Evolutionary conservation across 2,888 invertebrate species (phyloP).

Genomic region (Ptychoptera contaminata): DNA sequence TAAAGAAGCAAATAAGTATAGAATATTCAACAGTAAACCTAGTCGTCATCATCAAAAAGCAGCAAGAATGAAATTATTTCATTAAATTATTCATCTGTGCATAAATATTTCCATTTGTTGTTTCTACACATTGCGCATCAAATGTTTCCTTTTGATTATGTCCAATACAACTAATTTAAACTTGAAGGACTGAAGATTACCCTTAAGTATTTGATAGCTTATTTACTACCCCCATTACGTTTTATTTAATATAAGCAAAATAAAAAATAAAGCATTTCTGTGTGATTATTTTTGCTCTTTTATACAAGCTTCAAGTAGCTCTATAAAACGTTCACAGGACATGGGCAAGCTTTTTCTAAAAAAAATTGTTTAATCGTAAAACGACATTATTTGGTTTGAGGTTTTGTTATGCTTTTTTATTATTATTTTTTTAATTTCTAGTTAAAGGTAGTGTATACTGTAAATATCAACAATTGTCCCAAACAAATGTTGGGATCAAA

Average conservation of each 20-base stretch:
- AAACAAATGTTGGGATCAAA: slow-evolving; percentile 13
- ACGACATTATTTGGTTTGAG: no score
- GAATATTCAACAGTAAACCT: background rate
- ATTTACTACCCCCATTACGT: no score
- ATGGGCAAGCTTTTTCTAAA: no score
- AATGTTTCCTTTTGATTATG: slow-evolving; percentile 12
- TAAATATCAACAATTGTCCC: slow-evolving; percentile 13
- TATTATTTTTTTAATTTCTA: no score
- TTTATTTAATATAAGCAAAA: no score
- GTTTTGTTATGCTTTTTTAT: no score
- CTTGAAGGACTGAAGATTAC: background rate
- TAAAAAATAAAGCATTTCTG: no score
- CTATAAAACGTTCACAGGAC: no score
- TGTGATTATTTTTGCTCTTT: no score
- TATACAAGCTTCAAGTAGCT: no score
- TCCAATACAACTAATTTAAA: slow-evolving; percentile 5
- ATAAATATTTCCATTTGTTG: background rate
- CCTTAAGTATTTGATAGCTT: background rate
- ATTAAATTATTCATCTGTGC: background rate
- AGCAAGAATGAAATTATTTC: background rate
- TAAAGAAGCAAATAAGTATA: background rate
- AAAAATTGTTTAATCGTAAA: no score
- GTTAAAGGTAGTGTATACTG: background rate
- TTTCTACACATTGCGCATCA: slow-evolving; percentile 4
- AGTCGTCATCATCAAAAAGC: background rate